Conservation (phyloP, 2,888 invertebrate genomes). For the Incurvaria masculella region DNA sequence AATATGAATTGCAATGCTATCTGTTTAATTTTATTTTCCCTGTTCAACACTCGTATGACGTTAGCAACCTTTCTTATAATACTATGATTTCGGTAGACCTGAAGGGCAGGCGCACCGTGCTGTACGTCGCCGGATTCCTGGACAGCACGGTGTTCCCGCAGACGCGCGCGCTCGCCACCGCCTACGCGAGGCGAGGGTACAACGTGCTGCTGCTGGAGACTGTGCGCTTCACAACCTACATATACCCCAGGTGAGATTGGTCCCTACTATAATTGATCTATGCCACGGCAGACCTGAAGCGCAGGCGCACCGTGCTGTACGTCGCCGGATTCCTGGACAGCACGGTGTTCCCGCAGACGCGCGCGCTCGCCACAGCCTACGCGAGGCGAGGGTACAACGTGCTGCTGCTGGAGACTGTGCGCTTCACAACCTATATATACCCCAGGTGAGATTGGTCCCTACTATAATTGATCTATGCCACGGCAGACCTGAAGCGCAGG, state of each 20-base stretch:
- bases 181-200: slow-evolving; percentile 36
- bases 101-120: slow-evolving; percentile 34
- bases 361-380: slow-evolving; percentile 34
- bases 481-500: too few relatives aligned
- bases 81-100: too few relatives aligned
- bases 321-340: slow-evolving; percentile 37
- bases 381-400: slow-evolving; percentile 40
- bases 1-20: too few relatives aligned
- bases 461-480: too few relatives aligned
- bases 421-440: slow-evolving; percentile 37
- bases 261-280: slow-evolving; percentile 6
- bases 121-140: slow-evolving; percentile 35
- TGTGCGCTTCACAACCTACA: slow-evolving; percentile 30
- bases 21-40: too few relatives aligned
- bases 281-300: slow-evolving; percentile 31
- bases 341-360: slow-evolving; percentile 28
- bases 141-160: slow-evolving; percentile 35
- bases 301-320: slow-evolving; percentile 38
- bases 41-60: too few relatives aligned
- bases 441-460: slow-evolving; percentile 36
- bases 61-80: too few relatives aligned
- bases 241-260: slow-evolving; percentile 43
- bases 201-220: slow-evolving; percentile 42
- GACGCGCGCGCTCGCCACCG: slow-evolving; percentile 31
- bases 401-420: slow-evolving; percentile 33